Evolutionary conservation across 2,113 vertebrate species (phyloP).

Genomic region (Solea senegalensis): DNA sequence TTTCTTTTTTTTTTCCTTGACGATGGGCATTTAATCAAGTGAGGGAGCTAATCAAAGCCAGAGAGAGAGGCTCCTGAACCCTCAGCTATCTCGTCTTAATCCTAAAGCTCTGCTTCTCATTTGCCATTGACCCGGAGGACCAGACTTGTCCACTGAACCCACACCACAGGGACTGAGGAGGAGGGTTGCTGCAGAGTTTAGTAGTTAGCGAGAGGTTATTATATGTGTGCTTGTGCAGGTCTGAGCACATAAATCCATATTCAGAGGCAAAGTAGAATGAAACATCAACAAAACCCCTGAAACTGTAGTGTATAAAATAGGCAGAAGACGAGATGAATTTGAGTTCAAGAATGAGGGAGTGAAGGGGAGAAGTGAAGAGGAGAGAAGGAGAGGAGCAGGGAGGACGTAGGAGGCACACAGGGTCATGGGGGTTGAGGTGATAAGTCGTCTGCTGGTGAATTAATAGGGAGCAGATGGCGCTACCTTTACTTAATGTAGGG

Average conservation of each 20-base stretch:
- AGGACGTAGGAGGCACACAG: constrained; percentile 65
- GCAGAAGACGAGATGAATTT: constrained; percentile 63
- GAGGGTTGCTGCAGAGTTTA: constrained; percentile 46
- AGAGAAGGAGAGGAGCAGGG: constrained; percentile 59
- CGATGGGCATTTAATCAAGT: constrained; percentile 79
- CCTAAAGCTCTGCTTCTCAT: constrained; percentile 77
- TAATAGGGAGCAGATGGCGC: constrained; percentile 81
- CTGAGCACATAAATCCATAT: constrained; percentile 61
- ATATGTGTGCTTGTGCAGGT: constrained; percentile 29
- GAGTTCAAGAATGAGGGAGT: constrained; percentile 70
- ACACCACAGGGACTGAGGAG: constrained; percentile 55
- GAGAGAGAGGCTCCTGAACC: constrained; percentile 72
- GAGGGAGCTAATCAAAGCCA: constrained; percentile 79
- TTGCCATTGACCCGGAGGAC: constrained; percentile 72
- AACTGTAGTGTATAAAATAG: constrained; percentile 66
- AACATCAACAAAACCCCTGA: constrained; percentile 73
- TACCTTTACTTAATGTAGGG: constrained; percentile 79
- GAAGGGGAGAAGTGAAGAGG: constrained; percentile 38
- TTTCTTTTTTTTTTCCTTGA: constrained; percentile 51
- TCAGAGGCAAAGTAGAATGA: constrained; percentile 60
- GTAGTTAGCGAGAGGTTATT: constrained; percentile 59
- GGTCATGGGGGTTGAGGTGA: constrained; percentile 77
- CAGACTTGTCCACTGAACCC: constrained; percentile 68
- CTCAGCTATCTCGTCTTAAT: constrained; percentile 73
- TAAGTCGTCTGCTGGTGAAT: constrained; percentile 81